phyloP scores from a whole-genome alignment of 2,888 invertebrate species.

The Cantharis flavilabris region DNA sequence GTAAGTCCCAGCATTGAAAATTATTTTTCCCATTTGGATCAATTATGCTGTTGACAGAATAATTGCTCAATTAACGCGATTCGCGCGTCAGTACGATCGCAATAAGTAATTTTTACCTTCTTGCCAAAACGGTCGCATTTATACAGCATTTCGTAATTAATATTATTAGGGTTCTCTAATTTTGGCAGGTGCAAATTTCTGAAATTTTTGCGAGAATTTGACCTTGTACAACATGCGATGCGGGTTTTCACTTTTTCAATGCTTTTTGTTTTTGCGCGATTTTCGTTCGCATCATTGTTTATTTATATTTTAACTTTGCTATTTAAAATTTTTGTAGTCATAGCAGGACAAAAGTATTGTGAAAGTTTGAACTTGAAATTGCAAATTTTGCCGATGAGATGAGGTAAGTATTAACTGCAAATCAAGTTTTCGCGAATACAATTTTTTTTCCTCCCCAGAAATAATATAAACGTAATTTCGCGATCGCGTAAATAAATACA shows the following conservation, averaged over 20 bases:
- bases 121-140: not conserved
- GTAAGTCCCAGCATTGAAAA: slow-evolving; percentile 36
- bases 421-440: not conserved
- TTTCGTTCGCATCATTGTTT: not conserved
- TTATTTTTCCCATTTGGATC: not conserved
- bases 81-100: not conserved
- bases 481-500: not conserved
- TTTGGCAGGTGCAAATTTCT: not conserved
- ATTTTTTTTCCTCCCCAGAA: not conserved
- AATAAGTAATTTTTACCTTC: not conserved
- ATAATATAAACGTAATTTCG: not conserved
- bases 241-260: not conserved
- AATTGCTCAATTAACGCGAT: not conserved
- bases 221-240: not conserved
- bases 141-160: not conserved
- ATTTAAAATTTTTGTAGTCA: not conserved
- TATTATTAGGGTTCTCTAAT: not conserved
- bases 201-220: not conserved
- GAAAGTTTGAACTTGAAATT: not conserved
- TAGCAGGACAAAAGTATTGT: not conserved
- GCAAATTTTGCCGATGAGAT: not conserved
- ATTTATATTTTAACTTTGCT: not conserved
- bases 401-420: not conserved
- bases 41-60: not conserved
- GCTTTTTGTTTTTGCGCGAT: not conserved